A percentile compares a stretch with the other conserved stretches of the same genome.
Evolutionary conservation across 1,140 invertebrate genomes (phyloP).

Genomic region (Bombyx mori): ASM3026992v2 NC_085121.1:10392001-10392500

Average conservation of each 20-base stretch:
- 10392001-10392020: slow-evolving; percentile 15
- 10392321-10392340: too few relatives aligned
- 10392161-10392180: slow-evolving; percentile 43
- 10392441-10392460: slow-evolving; percentile 66
- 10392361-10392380: slow-evolving; percentile 7
- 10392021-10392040: slow-evolving; percentile 43
- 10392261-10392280: slow-evolving; percentile 36
- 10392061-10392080: slow-evolving; percentile 42
- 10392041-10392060: slow-evolving; percentile 35
- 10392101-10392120: slow-evolving; percentile 59
- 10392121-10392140: slow-evolving; percentile 45
- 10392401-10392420: slow-evolving; percentile 21
- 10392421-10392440: slow-evolving; percentile 54
- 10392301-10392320: too few relatives aligned
- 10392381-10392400: slow-evolving; percentile 8
- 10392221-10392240: slow-evolving; percentile 41
- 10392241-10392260: slow-evolving; percentile 34
- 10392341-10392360: slow-evolving; percentile 39
- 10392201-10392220: slow-evolving; percentile 50
- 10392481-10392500: slow-evolving; percentile 33
- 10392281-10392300: slow-evolving; percentile 35
- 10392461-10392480: slow-evolving; percentile 35
- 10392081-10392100: slow-evolving; percentile 62
- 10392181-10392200: slow-evolving; percentile 36
- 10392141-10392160: slow-evolving; percentile 34